A percentile compares a stretch with the other conserved stretches of the same genome.
Conservation (phyloP, 2,888 invertebrate genomes). For the Apantesis nais region DNA sequence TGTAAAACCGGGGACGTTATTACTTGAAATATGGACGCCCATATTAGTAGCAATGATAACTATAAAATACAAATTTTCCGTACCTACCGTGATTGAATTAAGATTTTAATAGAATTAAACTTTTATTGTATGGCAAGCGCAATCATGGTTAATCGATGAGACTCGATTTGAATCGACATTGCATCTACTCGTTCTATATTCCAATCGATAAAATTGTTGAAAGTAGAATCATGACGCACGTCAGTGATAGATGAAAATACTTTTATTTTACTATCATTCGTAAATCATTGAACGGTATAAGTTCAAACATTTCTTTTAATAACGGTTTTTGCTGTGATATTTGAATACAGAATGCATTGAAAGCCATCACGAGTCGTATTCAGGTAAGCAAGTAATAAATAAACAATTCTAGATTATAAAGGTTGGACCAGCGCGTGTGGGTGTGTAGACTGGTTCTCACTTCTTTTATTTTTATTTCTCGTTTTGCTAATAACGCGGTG, state of each 20-base stretch:
- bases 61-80: neutral
- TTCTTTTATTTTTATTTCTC: constrained; percentile 57
- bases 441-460: constrained; percentile 56
- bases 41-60: constrained; percentile 2
- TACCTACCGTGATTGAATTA: neutral
- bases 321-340: constrained; percentile 42
- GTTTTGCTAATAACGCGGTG: constrained; percentile 67
- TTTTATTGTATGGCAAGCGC: neutral
- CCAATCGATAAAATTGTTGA: constrained; percentile 29
- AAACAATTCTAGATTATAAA: constrained; percentile 61
- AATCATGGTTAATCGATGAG: constrained; percentile 28
- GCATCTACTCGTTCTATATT: constrained; percentile 30
- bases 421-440: constrained; percentile 56
- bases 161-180: too few species aligned
- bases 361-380: constrained; percentile 26
- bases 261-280: constrained; percentile 19
- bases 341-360: constrained; percentile 35
- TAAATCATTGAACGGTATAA: constrained; percentile 11
- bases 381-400: constrained; percentile 60
- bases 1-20: constrained; percentile 37
- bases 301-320: constrained; percentile 18
- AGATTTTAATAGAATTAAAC: neutral
- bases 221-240: constrained; percentile 18
- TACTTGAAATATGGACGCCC: constrained; percentile 28
- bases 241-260: constrained; percentile 23